Base-by-base conservation (phyloP, 1,140 invertebrate species). In the Paralvinella palmiformis region DNA sequence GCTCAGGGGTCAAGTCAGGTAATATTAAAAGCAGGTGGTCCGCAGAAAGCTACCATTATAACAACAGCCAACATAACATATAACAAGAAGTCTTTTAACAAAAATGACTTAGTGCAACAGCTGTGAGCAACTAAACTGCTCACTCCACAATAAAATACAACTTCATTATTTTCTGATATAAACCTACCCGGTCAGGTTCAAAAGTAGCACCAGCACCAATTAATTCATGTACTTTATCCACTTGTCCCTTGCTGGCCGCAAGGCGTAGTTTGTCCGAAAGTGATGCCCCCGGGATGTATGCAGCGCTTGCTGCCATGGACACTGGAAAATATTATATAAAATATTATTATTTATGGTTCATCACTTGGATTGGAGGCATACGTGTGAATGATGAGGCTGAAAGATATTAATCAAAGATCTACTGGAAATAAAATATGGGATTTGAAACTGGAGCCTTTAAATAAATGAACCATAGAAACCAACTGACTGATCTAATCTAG, bases 171-270 rank as follows among this genome's bases (percentile, higher is more conserved):
- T 41, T 41, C 37, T 41, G 10, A 53, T 15, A 10, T 53, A n/a
- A 20, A 63, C 52, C 68, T 66, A 78, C 76, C 65, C 65, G 66
- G 56, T 78, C 77, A 33, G 70, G 57, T 31, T 75, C 68, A 63
- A 71, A 72, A 3, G 52, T 64, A 3, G 73, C 74, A 17, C 77
- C 74, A 29, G 64, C 61, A 55, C 71, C 66, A 10, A 78, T 59
- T 15, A 75, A 69, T n/a, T 75, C 67, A 29, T 65, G 31, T 1
- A 79, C 72, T 44, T 71, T 64, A 20, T 74, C 71, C 22, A 71
- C 29, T 33, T 75, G 70, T 31, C 77, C 77, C 62, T 75, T 74
- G 59, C 71, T 72, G 45, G 76, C 75, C 1, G 75, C 76, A 22
- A 68, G 52, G 20, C 74, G 70, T 22, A 74, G 62, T 33, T 64